Conservation (phyloP, 1,140 invertebrate genomes). For the Bombus sibiricus region DNA sequence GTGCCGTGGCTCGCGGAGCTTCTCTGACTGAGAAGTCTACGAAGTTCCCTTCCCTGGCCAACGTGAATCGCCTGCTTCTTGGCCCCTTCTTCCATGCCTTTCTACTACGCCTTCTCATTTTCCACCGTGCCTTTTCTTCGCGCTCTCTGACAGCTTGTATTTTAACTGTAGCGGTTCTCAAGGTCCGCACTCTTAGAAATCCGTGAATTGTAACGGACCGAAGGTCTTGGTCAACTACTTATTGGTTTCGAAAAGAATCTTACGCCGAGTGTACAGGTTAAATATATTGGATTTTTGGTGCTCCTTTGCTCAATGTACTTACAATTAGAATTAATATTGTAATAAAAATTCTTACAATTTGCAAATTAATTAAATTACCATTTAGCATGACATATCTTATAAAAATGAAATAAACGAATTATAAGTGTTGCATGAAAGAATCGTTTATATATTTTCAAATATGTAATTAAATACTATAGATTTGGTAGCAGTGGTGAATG, state of each 20-base stretch:
- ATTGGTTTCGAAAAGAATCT: neutral
- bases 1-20: constrained; percentile 25
- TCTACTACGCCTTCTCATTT: constrained; percentile 6
- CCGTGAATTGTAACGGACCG: neutral
- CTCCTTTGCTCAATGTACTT: no score
- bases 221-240: neutral
- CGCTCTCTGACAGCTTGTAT: neutral
- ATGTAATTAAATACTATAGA: no score
- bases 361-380: no score
- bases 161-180: constrained; percentile 22
- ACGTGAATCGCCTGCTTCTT: constrained; percentile 23
- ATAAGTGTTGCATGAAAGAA: no score
- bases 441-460: no score
- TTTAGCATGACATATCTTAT: no score
- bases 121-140: constrained; percentile 1
- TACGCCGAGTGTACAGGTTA: neutral
- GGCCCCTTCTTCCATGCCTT: neutral
- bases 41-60: constrained; percentile 27
- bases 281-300: neutral
- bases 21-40: constrained; percentile 36
- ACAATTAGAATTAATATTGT: no score
- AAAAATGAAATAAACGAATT: no score
- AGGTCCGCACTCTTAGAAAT: neutral
- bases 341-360: no score
- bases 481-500: no score